Base-by-base conservation (phyloP, 1,140 invertebrate genomes). In the Berghia stephanieae region DNA sequence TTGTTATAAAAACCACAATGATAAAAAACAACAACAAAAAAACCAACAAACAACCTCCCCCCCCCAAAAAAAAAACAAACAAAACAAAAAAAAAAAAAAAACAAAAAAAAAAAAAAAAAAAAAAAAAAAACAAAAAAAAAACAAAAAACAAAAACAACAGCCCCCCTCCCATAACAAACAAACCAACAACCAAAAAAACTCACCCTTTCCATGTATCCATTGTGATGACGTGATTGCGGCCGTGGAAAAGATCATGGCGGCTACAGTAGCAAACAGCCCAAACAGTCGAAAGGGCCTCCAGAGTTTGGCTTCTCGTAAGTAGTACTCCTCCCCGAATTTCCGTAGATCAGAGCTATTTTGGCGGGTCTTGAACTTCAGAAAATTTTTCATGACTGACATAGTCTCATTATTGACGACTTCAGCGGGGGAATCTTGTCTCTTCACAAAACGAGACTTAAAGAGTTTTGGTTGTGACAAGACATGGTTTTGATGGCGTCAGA, bases 361-460 rank as follows among this genome's bases (percentile, higher is more conserved):
- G 18, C 80, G 70, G 24, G 83, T 84, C 75, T 86, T 86, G 63
- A 86, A 86, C 79, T 85, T 86, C n/a, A 86, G 80, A 73, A 86
- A 85, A 81, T 85, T 86, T 97, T 77, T 94, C 96, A 86, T 84
- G 71, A 68, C 79, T n/a, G 70, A 68, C 73, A 75, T 75, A 1
- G 31, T 74, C 21, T 63, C 24, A 36, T 27, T 36, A 36, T 27
- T 27, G 79, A 57, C 79, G 27, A 31, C 21, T 36, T 6, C 31
- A 36, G 60, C 38, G 31, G 3, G 31, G n/a, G 27, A 10, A 34
- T 10, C 31, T 21, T 21, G 34, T 24, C n/a, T 21, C 5, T 24
- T 24, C n/a, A 60, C 31, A 60, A n/a, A 60, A 8, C n/a, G 55
- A 60, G n/a, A 10, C 6, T 24, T 10, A 60, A 5, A 60, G 6